A percentile compares a stretch with the other conserved stretches of the same genome.
Conservation (phyloP, 2,113 vertebrate species). For the Pollimyrus isidori region DNA sequence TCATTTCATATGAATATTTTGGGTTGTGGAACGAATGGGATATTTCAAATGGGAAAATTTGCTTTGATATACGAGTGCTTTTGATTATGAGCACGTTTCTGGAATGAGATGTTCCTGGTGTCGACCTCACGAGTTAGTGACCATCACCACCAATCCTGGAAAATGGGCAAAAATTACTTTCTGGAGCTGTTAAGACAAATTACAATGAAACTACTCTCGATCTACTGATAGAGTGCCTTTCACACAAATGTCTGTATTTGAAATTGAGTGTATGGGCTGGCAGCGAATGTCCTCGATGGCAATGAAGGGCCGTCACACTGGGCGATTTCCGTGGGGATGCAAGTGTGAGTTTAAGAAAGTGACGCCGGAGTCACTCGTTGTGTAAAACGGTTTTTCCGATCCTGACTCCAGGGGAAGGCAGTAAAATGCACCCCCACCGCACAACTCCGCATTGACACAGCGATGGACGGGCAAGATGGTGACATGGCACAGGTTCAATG, state of each 20-base stretch:
- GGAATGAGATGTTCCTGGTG: neutral
- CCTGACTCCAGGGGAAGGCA: neutral
- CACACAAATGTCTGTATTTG: neutral
- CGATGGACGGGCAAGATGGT: neutral
- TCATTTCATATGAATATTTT: too few relatives aligned
- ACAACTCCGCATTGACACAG: neutral
- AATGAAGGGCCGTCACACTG: neutral
- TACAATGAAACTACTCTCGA: neutral
- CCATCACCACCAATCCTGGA: neutral
- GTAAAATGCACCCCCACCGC: neutral
- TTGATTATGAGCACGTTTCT: too few relatives aligned
- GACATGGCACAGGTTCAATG: neutral
- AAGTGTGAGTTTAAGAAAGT: neutral
- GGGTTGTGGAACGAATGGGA: too few relatives aligned
- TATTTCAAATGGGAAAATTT: too few relatives aligned
- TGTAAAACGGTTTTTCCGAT: neutral
- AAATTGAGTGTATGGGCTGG: neutral
- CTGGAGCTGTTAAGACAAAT: neutral
- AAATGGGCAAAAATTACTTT: neutral
- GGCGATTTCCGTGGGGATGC: neutral
- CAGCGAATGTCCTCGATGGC: neutral
- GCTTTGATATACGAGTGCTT: too few relatives aligned
- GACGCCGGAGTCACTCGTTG: neutral
- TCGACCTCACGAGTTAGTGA: neutral
- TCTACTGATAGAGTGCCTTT: neutral